These are phyloP conservation scores for Menidia beryllina DNA, from an alignment of 2,113 vertebrate species.

Conservation along the genomic window DNA sequence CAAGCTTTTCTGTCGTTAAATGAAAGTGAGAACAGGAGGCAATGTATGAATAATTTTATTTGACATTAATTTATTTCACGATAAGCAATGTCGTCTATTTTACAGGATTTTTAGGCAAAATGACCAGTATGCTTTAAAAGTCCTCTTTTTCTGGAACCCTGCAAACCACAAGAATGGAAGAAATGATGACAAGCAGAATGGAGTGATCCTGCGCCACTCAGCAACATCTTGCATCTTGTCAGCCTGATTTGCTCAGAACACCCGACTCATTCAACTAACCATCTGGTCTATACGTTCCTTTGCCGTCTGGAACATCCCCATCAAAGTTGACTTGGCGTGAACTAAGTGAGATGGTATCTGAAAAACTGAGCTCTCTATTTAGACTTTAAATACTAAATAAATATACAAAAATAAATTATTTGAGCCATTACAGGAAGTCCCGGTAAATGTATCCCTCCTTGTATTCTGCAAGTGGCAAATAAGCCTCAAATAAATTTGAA, in stretches of 20 bases:
- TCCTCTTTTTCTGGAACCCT: not conserved
- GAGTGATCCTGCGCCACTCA: conserved; percentile 24
- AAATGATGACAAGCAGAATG: conserved; percentile 32
- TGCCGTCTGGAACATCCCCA: conserved; percentile 34
- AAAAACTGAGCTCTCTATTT: not conserved
- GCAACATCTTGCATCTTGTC: conserved; percentile 52
- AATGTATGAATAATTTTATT: not conserved
- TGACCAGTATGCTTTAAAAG: not conserved
- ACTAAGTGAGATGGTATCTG: conserved; percentile 5
- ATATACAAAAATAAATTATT: not conserved
- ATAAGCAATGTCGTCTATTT: too few species aligned
- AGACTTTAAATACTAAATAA: not conserved
- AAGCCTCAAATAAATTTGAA: not conserved
- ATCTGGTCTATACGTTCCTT: conserved; percentile 66
- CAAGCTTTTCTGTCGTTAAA: not conserved
- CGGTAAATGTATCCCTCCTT: not conserved
- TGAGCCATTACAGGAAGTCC: too few species aligned
- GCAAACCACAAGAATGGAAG: conserved; percentile 8
- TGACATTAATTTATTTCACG: not conserved
- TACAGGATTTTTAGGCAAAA: not conserved
- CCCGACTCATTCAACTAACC: conserved; percentile 60
- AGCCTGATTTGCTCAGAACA: conserved; percentile 69
- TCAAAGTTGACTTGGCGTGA: conserved; percentile 28
- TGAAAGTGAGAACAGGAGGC: not conserved
- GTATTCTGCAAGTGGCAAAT: not conserved